Percentiles rank a stretch among this genome's conserved stretches.
These are phyloP conservation scores for Sphinx pinastri DNA, from an alignment of 2,888 invertebrate genomes.

Conservation along the genomic window DNA sequence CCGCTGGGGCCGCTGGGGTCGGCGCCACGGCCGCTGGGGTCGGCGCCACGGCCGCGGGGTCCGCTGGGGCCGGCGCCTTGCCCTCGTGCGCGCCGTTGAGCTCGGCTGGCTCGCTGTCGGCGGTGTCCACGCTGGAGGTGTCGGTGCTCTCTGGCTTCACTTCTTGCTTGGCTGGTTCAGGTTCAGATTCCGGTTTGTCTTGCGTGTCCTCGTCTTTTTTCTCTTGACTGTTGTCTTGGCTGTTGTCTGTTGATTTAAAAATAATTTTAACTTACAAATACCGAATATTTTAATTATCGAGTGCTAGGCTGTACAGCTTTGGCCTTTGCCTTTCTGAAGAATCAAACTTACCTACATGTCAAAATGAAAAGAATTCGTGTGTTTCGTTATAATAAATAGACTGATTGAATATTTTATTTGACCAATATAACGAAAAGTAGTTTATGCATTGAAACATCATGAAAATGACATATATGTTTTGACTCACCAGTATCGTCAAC, in stretches of 20 bases:
- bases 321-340: no score
- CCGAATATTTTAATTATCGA: no score
- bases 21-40: not conserved
- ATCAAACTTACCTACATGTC: no score
- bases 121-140: conserved; percentile 65
- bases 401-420: no score
- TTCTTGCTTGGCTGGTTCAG: conserved; percentile 45
- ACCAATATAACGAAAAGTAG: no score
- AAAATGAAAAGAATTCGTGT: no score
- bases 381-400: no score
- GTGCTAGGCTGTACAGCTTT: no score
- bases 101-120: conserved; percentile 43
- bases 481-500: conserved; percentile 73
- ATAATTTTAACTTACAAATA: no score
- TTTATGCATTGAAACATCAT: no score
- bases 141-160: conserved; percentile 62
- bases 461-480: not conserved
- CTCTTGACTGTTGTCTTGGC: conserved; percentile 33
- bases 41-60: not conserved
- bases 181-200: conserved; percentile 45
- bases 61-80: not conserved
- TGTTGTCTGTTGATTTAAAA: conserved; percentile 14
- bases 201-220: conserved; percentile 43
- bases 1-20: no score
- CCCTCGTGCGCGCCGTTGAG: conserved; percentile 1